A percentile compares a stretch with the other conserved stretches of the same genome.
These are phyloP conservation scores for Vanessa atalanta DNA, from an alignment of 1,140 invertebrate genomes.

Conservation along the genomic window DNA sequence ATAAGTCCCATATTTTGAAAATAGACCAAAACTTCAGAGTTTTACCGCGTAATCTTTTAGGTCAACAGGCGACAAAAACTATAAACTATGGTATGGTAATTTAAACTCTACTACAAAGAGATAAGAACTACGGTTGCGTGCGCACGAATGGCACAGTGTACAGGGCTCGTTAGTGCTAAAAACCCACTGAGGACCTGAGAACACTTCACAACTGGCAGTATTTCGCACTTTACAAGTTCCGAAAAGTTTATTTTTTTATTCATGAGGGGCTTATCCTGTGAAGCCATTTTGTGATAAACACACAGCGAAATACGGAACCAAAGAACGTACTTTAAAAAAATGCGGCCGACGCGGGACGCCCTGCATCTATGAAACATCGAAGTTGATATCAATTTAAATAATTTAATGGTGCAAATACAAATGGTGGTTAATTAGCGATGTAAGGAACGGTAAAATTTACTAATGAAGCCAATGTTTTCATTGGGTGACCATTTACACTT, in stretches of 20 bases:
- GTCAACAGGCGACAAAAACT: conserved; percentile 37
- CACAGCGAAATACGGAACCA: background rate
- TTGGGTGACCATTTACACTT: too few relatives aligned
- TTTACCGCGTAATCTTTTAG: conserved; percentile 34
- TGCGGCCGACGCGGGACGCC: too few relatives aligned
- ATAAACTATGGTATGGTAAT: background rate
- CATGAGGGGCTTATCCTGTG: conserved; percentile 15
- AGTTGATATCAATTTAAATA: too few relatives aligned
- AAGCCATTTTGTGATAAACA: conserved; percentile 10
- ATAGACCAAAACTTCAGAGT: conserved; percentile 36
- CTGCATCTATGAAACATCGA: too few relatives aligned
- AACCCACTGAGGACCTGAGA: conserved; percentile 36
- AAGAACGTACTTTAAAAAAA: background rate
- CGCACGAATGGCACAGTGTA: conserved; percentile 14
- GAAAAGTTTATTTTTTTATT: conserved; percentile 30
- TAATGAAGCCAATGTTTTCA: too few relatives aligned
- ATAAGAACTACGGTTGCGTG: conserved; percentile 23
- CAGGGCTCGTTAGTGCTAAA: conserved; percentile 38
- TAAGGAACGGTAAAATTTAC: too few relatives aligned
- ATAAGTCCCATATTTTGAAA: conserved; percentile 31
- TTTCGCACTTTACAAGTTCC: conserved; percentile 36
- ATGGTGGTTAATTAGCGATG: too few relatives aligned
- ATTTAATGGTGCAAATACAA: too few relatives aligned
- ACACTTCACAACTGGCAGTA: conserved; percentile 38
- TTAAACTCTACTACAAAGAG: background rate